Percentiles rank a stretch among this genome's conserved stretches.
phyloP scores from a whole-genome alignment of 2,797 vertebrate species.

The Emys orbicularis region DNA sequence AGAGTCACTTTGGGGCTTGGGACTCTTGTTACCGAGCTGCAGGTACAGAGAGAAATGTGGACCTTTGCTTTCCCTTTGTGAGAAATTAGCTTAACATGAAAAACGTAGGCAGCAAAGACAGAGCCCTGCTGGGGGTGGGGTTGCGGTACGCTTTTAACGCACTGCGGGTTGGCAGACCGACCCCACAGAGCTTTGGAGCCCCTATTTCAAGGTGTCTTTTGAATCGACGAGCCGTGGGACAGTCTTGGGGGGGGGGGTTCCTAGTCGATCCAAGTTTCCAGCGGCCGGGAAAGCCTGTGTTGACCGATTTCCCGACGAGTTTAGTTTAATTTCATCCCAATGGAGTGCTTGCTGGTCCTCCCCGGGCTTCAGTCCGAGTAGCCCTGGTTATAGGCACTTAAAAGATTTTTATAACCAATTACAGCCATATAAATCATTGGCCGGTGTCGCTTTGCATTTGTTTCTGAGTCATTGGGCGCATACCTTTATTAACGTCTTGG shows the following conservation, averaged over 20 bases:
- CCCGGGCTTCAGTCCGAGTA: slow-evolving; percentile 16
- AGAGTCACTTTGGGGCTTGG: background rate
- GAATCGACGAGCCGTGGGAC: background rate
- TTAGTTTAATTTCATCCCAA: background rate
- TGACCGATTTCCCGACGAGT: background rate
- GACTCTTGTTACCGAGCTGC: background rate
- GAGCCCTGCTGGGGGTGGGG: background rate
- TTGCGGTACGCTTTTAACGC: background rate
- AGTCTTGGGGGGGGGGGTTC: background rate
- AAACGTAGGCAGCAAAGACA: background rate
- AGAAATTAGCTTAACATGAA: background rate
- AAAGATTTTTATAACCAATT: slow-evolving; percentile 82
- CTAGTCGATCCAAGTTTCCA: background rate
- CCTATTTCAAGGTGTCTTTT: background rate
- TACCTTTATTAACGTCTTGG: slow-evolving; percentile 15
- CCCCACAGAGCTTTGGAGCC: background rate
- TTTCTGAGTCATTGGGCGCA: slow-evolving; percentile 74
- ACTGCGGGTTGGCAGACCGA: background rate
- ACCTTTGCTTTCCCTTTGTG: background rate
- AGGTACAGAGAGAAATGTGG: background rate
- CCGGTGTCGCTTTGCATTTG: slow-evolving; percentile 59
- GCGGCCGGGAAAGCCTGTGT: background rate
- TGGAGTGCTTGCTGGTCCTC: slow-evolving; percentile 32
- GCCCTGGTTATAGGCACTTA: slow-evolving; percentile 71
- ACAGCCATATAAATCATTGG: slow-evolving; percentile 80